These are phyloP conservation scores for Amazonetta brasiliensis DNA, from an alignment of 2,797 vertebrate genomes.

Conservation along the genomic window DNA sequence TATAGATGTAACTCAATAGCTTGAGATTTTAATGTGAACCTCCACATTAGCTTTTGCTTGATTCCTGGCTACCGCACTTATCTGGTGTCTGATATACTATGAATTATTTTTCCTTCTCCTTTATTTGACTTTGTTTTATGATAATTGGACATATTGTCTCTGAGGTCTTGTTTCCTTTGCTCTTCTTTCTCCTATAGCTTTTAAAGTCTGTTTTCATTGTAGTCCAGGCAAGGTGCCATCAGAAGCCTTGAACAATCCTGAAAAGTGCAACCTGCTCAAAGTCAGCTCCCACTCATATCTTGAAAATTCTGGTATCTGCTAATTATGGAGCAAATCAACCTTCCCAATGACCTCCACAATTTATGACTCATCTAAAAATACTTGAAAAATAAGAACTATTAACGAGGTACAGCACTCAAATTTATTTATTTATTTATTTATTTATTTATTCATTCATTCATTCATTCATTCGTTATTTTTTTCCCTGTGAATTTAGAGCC, in stretches of 20 bases:
- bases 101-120: background rate
- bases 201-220: background rate
- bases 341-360: background rate
- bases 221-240: background rate
- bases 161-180: background rate
- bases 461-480: background rate
- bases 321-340: background rate
- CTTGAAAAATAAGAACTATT: background rate
- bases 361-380: background rate
- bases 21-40: background rate
- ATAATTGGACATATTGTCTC: background rate
- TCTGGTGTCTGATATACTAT: background rate
- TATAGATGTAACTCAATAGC: background rate
- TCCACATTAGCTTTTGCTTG: background rate
- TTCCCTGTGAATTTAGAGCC: background rate
- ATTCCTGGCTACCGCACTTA: background rate
- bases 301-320: background rate
- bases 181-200: background rate
- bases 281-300: background rate
- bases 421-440: no score
- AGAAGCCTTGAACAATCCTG: background rate
- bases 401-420: background rate
- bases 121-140: background rate
- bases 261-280: background rate
- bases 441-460: no score